A percentile compares a stretch with the other conserved stretches of the same genome.
phyloP scores from a whole-genome alignment of 2,888 invertebrate species.

The Cyclophora punctaria region DNA sequence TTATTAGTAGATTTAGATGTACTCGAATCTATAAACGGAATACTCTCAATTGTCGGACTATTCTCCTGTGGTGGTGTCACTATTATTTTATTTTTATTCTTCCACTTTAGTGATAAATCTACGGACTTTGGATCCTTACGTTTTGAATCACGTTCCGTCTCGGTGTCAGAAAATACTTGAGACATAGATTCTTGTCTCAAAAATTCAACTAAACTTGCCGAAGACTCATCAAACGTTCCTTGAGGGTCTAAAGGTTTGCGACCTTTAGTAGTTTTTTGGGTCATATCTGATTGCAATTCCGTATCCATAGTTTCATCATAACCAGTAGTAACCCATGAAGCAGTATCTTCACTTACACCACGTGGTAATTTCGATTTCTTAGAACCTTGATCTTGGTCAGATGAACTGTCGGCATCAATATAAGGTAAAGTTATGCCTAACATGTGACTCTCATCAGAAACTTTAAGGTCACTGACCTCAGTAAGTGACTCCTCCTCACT shows the following conservation, averaged over 20 bases:
- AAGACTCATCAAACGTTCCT: conserved; percentile 76
- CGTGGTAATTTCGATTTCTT: conserved; percentile 48
- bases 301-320: conserved; percentile 80
- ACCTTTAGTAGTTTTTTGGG: conserved; percentile 33
- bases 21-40: conserved; percentile 64
- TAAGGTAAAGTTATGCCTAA: conserved; percentile 67
- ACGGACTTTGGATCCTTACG: conserved; percentile 39
- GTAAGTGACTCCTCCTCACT: conserved; percentile 82
- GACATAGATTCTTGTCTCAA: conserved; percentile 61
- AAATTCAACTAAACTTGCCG: conserved; percentile 69
- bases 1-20: conserved; percentile 53
- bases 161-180: conserved; percentile 53
- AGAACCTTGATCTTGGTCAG: conserved; percentile 59
- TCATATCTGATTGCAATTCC: conserved; percentile 74
- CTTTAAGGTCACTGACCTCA: conserved; percentile 77
- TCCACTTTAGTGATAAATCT: conserved; percentile 62
- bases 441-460: conserved; percentile 66
- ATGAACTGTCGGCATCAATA: conserved; percentile 72
- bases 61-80: conserved; percentile 77
- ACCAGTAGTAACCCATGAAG: conserved; percentile 80
- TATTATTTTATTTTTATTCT: conserved; percentile 74
- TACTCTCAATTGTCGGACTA: conserved; percentile 75
- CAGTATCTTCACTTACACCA: conserved; percentile 80
- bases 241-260: conserved; percentile 65
- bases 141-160: conserved; percentile 55